A percentile compares a stretch with the other conserved stretches of the same genome.
These are phyloP conservation scores for Spilarctia lutea DNA, from an alignment of 2,888 invertebrate genomes.

Conservation along the genomic window DNA sequence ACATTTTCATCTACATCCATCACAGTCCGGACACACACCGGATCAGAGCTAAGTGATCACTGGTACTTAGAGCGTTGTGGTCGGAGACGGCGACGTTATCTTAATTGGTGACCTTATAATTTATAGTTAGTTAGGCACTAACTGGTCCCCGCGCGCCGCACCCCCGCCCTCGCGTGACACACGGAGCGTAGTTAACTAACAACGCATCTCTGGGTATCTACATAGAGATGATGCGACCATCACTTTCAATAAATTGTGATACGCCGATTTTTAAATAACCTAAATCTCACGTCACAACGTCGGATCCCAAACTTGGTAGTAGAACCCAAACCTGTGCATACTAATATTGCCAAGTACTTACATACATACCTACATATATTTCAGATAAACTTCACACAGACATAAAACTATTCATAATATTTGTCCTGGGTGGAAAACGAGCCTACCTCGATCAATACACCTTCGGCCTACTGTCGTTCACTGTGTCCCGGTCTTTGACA, in stretches of 20 bases:
- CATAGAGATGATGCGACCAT: conserved; percentile 42
- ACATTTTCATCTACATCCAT: background rate
- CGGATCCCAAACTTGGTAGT: background rate
- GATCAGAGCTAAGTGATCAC: background rate
- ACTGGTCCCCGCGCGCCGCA: conserved; percentile 19
- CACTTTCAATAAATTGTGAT: background rate
- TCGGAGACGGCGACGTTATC: conserved; percentile 54
- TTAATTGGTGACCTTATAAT: conserved; percentile 71
- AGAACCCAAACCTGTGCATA: too few relatives aligned
- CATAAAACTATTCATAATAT: too few relatives aligned
- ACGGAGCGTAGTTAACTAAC: conserved; percentile 33
- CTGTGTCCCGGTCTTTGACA: too few relatives aligned
- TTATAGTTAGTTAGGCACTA: conserved; percentile 64
- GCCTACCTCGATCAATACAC: too few relatives aligned
- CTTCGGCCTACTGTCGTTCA: too few relatives aligned
- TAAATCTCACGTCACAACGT: background rate
- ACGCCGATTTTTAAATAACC: background rate
- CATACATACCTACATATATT: too few relatives aligned
- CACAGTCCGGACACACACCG: background rate
- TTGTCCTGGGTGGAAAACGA: too few relatives aligned
- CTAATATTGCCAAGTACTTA: background rate
- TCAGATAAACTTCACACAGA: too few relatives aligned
- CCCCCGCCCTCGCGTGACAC: conserved; percentile 30
- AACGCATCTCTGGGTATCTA: conserved; percentile 10
- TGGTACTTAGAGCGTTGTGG: background rate